Evolutionary conservation across 2,888 invertebrate genomes (phyloP), one percentile per base, ranked within the genome.

Genomic region (Rhingia rostrata): DNA sequence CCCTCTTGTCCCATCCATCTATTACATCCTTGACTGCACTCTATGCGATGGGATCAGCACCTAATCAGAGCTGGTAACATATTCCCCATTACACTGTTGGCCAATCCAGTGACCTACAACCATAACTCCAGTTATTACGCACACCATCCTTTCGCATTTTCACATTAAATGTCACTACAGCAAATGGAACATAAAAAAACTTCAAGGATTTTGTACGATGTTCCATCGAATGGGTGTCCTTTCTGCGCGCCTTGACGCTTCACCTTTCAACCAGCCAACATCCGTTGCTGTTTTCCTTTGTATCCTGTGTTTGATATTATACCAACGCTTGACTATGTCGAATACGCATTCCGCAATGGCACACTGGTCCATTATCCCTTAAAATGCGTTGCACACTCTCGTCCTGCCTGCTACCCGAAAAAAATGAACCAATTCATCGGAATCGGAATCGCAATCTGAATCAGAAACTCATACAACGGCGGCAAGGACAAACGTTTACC

Each of bases 401-500:
- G 4, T 30, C 39, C 12, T 22, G 4, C 10, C n/a, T 37, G 4
- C 33, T 3, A n/a, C 14, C 4, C 7, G 10, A n/a, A 22, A 10
- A 4, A 35, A 22, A 54, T n/a, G n/a, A 45, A 63, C 49, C 56
- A 51, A 66, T 22, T 61, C 54, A 56, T 51, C 49, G 49, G 22
- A 66, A 66, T 61, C 61, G 45, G 51, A 77, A 56, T 51, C 49
- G 49, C 14, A 66, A 66, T 61, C 61, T 58, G 51, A 77, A 60
- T 66, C 61, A 63, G 33, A 60, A 54, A 37, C 49, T 45, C 54
- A 32, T 54, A 70, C 51, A 75, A 22, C 49, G 4, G 45, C 45
- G 33, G 30, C 73, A 83, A 78, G 83, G 83, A 74, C 78, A 43
- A 43, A 33, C 4, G 45, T 67, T 9, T 4, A 6, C 43, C 51